phyloP scores from a whole-genome alignment of 2,797 vertebrate species.

The Amphiprion clarkii region DNA sequence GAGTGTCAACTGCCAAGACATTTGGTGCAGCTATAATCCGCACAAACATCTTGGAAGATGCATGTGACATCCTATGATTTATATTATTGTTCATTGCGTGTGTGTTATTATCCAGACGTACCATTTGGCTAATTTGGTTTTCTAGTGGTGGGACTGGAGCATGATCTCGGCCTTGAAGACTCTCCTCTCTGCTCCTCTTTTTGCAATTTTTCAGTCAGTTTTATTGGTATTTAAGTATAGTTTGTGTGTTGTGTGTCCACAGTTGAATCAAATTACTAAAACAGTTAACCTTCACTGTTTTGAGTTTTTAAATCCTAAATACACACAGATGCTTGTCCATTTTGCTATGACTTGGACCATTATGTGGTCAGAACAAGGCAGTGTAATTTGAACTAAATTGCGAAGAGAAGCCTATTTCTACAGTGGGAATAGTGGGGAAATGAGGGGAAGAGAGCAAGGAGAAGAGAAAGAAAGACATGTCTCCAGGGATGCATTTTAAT shows the following conservation, averaged over 20 bases:
- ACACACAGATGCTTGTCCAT: slow-evolving; percentile 35
- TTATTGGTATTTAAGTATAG: slow-evolving; percentile 5
- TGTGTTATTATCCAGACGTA: background rate
- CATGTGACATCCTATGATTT: slow-evolving; percentile 2
- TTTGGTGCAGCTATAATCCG: slow-evolving; percentile 4
- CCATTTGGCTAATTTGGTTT: slow-evolving; percentile 10
- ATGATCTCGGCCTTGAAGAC: slow-evolving; percentile 8
- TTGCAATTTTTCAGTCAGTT: slow-evolving; percentile 12
- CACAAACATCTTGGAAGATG: background rate
- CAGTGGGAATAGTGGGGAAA: slow-evolving; percentile 48
- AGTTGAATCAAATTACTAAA: slow-evolving; percentile 35
- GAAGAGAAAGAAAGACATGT: slow-evolving; percentile 74
- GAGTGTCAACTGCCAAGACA: background rate
- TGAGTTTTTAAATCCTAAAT: slow-evolving; percentile 36
- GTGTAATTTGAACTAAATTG: slow-evolving; percentile 48
- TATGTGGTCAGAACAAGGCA: slow-evolving; percentile 47
- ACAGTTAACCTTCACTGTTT: slow-evolving; percentile 35
- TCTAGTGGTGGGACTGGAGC: slow-evolving; percentile 15
- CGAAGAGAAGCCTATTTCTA: slow-evolving; percentile 46
- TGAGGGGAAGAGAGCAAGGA: slow-evolving; percentile 61
- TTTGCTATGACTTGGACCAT: slow-evolving; percentile 40
- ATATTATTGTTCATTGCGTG: slow-evolving; percentile 11
- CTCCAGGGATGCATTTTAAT: slow-evolving; percentile 86
- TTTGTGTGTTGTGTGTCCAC: slow-evolving; percentile 36
- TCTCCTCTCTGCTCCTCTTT: background rate